These are phyloP conservation scores for Ostrea edulis DNA, from an alignment of 1,140 invertebrate genomes.

Conservation along the genomic window DNA sequence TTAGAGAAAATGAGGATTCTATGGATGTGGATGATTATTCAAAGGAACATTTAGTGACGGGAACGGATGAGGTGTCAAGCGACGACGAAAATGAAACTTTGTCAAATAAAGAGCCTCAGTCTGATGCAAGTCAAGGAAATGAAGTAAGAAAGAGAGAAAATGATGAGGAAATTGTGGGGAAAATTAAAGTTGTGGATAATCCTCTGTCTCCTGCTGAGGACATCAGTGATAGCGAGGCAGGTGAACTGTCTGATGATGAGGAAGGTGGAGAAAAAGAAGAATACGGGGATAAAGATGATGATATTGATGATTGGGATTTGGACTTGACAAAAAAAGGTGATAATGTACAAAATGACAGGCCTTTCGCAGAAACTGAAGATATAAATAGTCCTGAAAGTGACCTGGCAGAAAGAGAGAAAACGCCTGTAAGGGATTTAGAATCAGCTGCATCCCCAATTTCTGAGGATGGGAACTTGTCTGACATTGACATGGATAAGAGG, in stretches of 20 bases:
- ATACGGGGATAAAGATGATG: not conserved
- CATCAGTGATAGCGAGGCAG: slow-evolving; percentile 18
- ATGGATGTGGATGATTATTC: not conserved
- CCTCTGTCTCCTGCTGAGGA: slow-evolving; percentile 26
- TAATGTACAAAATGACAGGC: slow-evolving; percentile 27
- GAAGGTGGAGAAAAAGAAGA: slow-evolving; percentile 34
- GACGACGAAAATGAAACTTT: slow-evolving; percentile 36
- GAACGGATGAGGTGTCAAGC: slow-evolving; percentile 11
- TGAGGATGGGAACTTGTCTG: slow-evolving; percentile 54
- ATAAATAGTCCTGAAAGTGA: slow-evolving; percentile 57
- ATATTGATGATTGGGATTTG: slow-evolving; percentile 22
- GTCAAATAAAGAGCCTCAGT: slow-evolving; percentile 26
- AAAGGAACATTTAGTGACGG: not conserved
- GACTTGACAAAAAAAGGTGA: slow-evolving; percentile 12
- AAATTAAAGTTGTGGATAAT: not conserved
- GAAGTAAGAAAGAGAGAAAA: slow-evolving; percentile 29
- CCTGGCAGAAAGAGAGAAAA: not conserved
- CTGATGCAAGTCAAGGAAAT: slow-evolving; percentile 9
- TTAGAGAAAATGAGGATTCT: slow-evolving; percentile 36
- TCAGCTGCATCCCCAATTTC: slow-evolving; percentile 58
- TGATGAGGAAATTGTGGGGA: not conserved
- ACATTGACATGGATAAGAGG: slow-evolving; percentile 28
- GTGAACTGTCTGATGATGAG: slow-evolving; percentile 32
- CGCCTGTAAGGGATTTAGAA: slow-evolving; percentile 13
- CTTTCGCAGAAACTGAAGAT: slow-evolving; percentile 46